Conservation (phyloP, 2,797 vertebrate genomes). For the Neostethus bicornis region DNA sequence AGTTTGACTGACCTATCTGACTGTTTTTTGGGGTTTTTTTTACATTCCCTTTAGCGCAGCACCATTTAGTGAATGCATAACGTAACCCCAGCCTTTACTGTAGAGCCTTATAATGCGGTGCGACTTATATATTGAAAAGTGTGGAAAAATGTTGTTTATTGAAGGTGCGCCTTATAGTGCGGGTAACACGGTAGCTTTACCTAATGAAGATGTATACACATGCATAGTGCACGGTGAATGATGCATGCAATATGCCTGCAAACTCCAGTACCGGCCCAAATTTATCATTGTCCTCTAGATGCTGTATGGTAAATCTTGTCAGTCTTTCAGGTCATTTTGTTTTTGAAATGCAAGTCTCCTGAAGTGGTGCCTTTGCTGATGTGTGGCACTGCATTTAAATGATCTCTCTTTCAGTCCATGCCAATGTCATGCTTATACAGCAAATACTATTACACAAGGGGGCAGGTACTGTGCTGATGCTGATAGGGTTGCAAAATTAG, state of each 20-base stretch:
- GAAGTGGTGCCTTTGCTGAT: conserved; percentile 52
- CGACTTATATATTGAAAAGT: no score
- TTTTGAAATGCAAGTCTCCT: conserved; percentile 57
- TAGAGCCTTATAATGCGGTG: no score
- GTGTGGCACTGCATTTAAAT: conserved; percentile 62
- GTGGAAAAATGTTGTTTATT: no score
- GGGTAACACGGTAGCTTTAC: background rate
- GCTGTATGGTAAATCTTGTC: conserved; percentile 33
- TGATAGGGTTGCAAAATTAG: conserved; percentile 7
- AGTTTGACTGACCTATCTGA: no score
- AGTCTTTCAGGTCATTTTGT: conserved; percentile 50
- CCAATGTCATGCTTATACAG: conserved; percentile 60
- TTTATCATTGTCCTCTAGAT: conserved; percentile 25
- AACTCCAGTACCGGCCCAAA: conserved; percentile 4
- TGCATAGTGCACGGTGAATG: no score
- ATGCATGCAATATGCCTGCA: conserved; percentile 21
- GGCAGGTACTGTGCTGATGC: conserved; percentile 19
- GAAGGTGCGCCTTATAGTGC: no score
- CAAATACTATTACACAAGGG: conserved; percentile 30
- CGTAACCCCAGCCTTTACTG: no score
- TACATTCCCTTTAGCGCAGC: no score
- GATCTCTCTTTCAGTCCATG: conserved; percentile 38
- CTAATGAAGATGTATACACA: conserved; percentile 21
- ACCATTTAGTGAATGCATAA: no score
- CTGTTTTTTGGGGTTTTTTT: no score